Evolutionary conservation across 2,797 vertebrate species (phyloP), one percentile per base, ranked within the genome.

Genomic region (Falco naumanni): DNA sequence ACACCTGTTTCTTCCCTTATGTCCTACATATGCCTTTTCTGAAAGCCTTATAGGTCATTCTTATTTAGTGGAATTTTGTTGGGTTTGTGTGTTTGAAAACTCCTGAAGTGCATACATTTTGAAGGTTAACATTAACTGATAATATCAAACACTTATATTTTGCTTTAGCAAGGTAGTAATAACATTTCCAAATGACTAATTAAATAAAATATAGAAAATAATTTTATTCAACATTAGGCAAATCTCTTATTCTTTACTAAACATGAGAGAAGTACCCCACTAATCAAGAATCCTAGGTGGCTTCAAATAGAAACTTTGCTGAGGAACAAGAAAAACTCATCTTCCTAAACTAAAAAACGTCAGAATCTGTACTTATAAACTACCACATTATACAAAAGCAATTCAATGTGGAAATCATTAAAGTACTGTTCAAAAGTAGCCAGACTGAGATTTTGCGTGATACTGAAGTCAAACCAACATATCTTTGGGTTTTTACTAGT

Each of bases 201-300:
- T 79, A 70, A 33, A 69, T 45, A 87, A 80, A 78, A 25, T 31
- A 86, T 45, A 54, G 81, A 86, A 93, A 39, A 75, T 9, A 84
- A 59, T 48, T 75, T 64, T 85, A 64, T 83, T 95, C 33, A 63
- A 81, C 68, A 69, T 63, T 37, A 47, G 25, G 72, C 79, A 92
- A 96, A 94, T 41, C 31, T 16, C 43, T 84, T 39, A 80, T 66
- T 68, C 50, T 60, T 87, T 91, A 87, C 75, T 81, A 95, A 94
- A 60, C 31, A 71, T 64, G 24, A 93, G 85, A 93, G 45, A 95
- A 95, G 75, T 43, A 96, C 51, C 61, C 47, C 37, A 78, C 85
- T 90, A 93, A 61, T 75, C 64, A 95, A 76, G 56, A 89, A 69
- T 28, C 17, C 63, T 47, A 78, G 56, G 48, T 61, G 39, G 68